Evolutionary conservation across 2,113 vertebrate species (phyloP).

Genomic region (Pachyramphus minor): DNA sequence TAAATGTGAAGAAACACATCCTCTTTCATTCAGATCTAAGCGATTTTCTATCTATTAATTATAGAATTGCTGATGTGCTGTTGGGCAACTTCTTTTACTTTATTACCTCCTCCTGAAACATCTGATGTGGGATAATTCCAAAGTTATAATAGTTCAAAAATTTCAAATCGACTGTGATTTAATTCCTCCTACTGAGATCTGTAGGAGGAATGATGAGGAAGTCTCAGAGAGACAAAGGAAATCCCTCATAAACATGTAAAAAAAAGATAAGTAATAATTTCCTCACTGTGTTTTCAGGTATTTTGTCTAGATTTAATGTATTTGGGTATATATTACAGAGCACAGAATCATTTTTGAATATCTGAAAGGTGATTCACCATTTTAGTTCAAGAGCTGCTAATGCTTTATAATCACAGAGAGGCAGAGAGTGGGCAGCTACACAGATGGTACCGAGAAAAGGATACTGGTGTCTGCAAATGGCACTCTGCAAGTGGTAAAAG

Average conservation of each 20-base stretch:
- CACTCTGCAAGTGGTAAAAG: neutral
- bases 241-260: neutral
- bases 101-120: neutral
- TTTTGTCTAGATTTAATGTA: neutral
- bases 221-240: neutral
- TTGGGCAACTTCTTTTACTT: neutral
- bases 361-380: neutral
- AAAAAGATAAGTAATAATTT: neutral
- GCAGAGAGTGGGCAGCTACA: neutral
- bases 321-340: neutral
- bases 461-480: neutral
- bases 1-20: neutral
- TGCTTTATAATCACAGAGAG: neutral
- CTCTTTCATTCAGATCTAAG: neutral
- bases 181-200: neutral
- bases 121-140: neutral
- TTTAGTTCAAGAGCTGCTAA: neutral
- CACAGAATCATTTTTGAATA: neutral
- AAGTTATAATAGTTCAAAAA: neutral
- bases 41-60: neutral
- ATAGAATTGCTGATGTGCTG: neutral
- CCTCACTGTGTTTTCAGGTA: neutral
- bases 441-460: neutral
- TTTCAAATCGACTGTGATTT: neutral
- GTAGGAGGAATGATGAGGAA: neutral